These are phyloP conservation scores for Crotalus viridis DNA, from an alignment of 2,113 vertebrate genomes.

Conservation along the genomic window DNA sequence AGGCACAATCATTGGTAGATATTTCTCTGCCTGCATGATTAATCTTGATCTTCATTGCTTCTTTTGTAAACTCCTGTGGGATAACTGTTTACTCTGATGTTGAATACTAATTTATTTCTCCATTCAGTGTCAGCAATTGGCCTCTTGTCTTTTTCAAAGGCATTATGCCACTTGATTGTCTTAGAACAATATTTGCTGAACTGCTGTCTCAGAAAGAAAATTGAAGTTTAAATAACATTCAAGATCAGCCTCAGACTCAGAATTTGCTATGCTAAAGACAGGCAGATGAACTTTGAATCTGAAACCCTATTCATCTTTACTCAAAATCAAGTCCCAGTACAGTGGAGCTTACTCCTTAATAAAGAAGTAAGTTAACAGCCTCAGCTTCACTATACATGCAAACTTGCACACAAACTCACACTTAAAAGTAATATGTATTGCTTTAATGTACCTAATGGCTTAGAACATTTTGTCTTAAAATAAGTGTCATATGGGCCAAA, in stretches of 20 bases:
- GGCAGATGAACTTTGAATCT: slow-evolving; percentile 10
- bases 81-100: slow-evolving; percentile 30
- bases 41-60: slow-evolving; percentile 52
- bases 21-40: slow-evolving; percentile 27
- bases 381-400: neutral
- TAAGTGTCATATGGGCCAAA: neutral
- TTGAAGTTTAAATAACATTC: slow-evolving; percentile 52
- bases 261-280: slow-evolving; percentile 31
- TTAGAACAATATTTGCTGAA: slow-evolving; percentile 40
- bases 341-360: neutral
- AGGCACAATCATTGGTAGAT: slow-evolving; percentile 34
- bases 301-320: neutral
- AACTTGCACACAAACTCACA: neutral
- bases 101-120: slow-evolving; percentile 62
- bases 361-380: neutral
- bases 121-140: slow-evolving; percentile 43
- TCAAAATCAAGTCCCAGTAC: neutral
- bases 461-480: neutral
- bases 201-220: slow-evolving; percentile 45
- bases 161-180: slow-evolving; percentile 15
- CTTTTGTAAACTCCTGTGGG: slow-evolving; percentile 3
- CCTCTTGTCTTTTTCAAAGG: slow-evolving; percentile 43
- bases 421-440: neutral
- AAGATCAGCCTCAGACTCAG: slow-evolving; percentile 32
- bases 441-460: neutral